Base-by-base conservation (phyloP, 2,888 invertebrate species). In the Subacronicta megacephala region DNA sequence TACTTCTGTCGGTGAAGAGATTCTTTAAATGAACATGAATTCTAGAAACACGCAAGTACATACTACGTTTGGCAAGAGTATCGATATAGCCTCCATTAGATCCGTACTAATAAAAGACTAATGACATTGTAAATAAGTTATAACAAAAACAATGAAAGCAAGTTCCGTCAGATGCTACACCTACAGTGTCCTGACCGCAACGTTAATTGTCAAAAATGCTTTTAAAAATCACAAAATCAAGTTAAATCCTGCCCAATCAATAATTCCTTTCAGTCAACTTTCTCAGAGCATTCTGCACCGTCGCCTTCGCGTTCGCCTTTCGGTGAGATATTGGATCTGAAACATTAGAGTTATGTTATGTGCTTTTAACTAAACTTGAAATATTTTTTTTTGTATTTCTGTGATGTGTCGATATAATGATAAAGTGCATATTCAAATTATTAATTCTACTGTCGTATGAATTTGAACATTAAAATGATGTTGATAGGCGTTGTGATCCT, bases 271-370 rank as follows among this genome's bases (percentile, higher is more conserved):
- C 94, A 94, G 94, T 93, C 89, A 93, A 85, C 85, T 92, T 94
- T 92, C 88, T 88, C 87, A 94, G 92, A 83, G 94, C 94, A 87
- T 93, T 94, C 93, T 94, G 94, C 81, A 94, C 94, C 77, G 93
- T 94, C 89, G 93, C 93, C 84, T 93, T 94, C 90, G 93, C 93
- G 82, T 92, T 94, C 91, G 94, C 94, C 87, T 93, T 94, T 90
- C 92, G 92, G 75, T 93, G 93, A 71, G 93, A 90, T 85, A 93
- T 85, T 86, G 94, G 93, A 92, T 93, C 94, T 94, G 93, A 82
- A 94, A 93, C 68, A 80, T 70, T 74, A 82, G 44, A 82, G 75
- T 53, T 55, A 51, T 42, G 58, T 70, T 71, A 69, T 52, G 54
- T 54, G 45, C 29, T 45, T 49, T 17, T 37, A 33, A 42, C 35